Conservation (phyloP, 2,797 vertebrate species). For the Helostoma temminkii region DNA sequence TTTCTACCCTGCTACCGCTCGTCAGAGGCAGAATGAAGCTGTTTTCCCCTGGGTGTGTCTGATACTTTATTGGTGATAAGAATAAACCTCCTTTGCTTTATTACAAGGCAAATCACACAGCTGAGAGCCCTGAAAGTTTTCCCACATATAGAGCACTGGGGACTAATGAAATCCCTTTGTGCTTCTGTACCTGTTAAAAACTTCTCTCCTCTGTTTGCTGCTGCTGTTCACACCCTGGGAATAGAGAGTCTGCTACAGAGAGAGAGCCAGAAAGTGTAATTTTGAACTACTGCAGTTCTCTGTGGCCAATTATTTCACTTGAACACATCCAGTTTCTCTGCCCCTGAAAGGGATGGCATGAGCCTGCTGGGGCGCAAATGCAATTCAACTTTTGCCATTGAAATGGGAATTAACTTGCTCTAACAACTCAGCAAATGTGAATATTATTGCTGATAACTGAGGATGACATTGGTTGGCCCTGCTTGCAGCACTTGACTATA, state of each 20-base stretch:
- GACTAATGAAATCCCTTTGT: slow-evolving; percentile 73
- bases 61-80: slow-evolving; percentile 47
- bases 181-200: slow-evolving; percentile 58
- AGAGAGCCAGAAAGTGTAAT: slow-evolving; percentile 51
- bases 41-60: slow-evolving; percentile 47
- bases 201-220: slow-evolving; percentile 35
- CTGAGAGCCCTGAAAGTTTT: slow-evolving; percentile 31
- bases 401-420: slow-evolving; percentile 66
- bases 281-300: slow-evolving; percentile 65
- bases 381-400: slow-evolving; percentile 70
- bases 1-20: slow-evolving; percentile 57
- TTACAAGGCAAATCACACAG: slow-evolving; percentile 39
- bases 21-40: slow-evolving; percentile 36
- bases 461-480: slow-evolving; percentile 28
- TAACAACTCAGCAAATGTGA: slow-evolving; percentile 73
- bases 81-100: slow-evolving; percentile 36
- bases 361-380: slow-evolving; percentile 48
- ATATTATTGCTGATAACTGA: slow-evolving; percentile 78
- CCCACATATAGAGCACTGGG: slow-evolving; percentile 44
- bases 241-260: slow-evolving; percentile 41
- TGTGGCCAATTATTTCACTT: slow-evolving; percentile 78
- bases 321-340: slow-evolving; percentile 65
- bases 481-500: slow-evolving; percentile 25
- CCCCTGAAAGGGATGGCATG: slow-evolving; percentile 49
- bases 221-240: slow-evolving; percentile 52